phyloP scores from a whole-genome alignment of 2,113 vertebrate genomes.

The Ictidomys tridecemlineatus region DNA sequence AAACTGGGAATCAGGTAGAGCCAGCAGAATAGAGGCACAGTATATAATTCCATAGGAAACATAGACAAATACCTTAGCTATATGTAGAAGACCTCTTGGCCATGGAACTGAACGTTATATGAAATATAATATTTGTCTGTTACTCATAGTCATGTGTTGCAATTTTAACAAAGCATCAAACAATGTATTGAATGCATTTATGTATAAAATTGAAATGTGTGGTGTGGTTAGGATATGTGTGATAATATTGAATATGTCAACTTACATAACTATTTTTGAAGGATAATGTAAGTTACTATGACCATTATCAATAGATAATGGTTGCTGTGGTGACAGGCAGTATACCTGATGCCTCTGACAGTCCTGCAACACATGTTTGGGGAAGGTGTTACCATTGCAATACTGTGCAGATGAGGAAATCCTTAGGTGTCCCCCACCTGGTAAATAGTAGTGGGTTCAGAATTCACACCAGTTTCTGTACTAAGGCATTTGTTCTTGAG shows the following conservation, averaged over 20 bases:
- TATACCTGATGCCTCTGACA: not conserved
- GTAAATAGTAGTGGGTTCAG: not conserved
- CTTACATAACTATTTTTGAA: not conserved
- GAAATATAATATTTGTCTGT: not conserved
- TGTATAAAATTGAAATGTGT: not conserved
- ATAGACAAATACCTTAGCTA: not conserved
- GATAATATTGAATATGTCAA: not conserved
- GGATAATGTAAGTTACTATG: not conserved
- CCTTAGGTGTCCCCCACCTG: not conserved
- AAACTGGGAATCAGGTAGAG: not conserved
- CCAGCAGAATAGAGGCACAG: not conserved
- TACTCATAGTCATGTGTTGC: not conserved
- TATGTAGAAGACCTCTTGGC: not conserved
- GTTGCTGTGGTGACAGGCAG: not conserved
- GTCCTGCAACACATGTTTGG: not conserved
- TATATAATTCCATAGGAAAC: not conserved
- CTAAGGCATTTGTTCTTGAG: not conserved
- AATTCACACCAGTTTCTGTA: constrained; percentile 10
- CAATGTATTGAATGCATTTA: not conserved
- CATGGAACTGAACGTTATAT: not conserved
- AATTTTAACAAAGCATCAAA: not conserved
- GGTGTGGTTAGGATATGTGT: not conserved
- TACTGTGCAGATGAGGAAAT: not conserved
- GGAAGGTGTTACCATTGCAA: not conserved
- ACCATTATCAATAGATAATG: not conserved